These are phyloP conservation scores for Promerops cafer DNA, from an alignment of 2,113 vertebrate species.

Conservation along the genomic window DNA sequence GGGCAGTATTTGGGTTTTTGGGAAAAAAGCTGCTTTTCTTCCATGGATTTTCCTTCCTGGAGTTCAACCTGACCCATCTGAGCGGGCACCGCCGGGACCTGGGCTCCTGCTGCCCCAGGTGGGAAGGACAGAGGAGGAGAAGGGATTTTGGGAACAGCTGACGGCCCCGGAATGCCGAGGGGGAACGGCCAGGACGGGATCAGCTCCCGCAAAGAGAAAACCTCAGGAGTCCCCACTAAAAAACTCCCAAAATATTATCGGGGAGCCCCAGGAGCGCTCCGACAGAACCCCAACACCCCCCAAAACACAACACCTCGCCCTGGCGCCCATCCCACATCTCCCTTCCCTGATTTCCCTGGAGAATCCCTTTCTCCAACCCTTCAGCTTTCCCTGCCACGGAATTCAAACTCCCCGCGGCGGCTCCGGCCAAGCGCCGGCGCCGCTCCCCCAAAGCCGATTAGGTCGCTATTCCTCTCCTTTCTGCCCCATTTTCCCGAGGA, in stretches of 20 bases:
- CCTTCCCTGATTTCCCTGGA: rapidly evolving
- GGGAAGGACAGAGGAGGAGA: background rate
- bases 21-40: background rate
- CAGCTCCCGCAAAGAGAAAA: background rate
- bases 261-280: rapidly evolving
- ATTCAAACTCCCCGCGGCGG: background rate
- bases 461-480: background rate
- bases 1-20: background rate
- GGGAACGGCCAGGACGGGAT: background rate
- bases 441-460: background rate
- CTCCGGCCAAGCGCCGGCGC: background rate
- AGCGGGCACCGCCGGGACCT: background rate
- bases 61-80: background rate
- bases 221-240: rapidly evolving
- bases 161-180: rapidly evolving
- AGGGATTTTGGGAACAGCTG: background rate
- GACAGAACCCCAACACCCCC: background rate
- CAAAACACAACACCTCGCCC: rapidly evolving
- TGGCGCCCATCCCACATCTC: background rate
- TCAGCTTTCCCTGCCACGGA: background rate
- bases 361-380: background rate
- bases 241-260: background rate
- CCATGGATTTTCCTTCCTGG: background rate
- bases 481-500: background rate
- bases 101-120: background rate